These are phyloP conservation scores for Brenthis ino DNA, from an alignment of 2,888 invertebrate species.

Conservation along the genomic window DNA sequence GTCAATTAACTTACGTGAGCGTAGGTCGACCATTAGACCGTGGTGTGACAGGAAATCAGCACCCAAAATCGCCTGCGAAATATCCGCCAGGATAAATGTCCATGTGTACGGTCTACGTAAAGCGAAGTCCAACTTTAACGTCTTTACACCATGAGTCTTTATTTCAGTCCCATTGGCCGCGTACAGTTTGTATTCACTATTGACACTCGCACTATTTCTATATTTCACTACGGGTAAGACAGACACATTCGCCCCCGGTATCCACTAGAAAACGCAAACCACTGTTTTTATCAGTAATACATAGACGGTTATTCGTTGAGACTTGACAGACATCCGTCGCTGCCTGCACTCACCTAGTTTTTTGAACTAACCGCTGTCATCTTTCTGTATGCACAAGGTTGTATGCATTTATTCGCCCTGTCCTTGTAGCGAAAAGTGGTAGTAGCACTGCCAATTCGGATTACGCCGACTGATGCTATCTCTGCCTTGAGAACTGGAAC, in stretches of 20 bases:
- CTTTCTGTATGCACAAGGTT: slow-evolving; percentile 33
- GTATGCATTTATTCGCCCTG: slow-evolving; percentile 29
- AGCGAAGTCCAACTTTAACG: slow-evolving; percentile 28
- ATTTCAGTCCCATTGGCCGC: slow-evolving; percentile 41
- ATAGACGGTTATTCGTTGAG: slow-evolving; percentile 30
- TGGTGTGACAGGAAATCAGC: slow-evolving; percentile 28
- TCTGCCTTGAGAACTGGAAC: slow-evolving; percentile 20
- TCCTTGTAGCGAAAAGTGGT: slow-evolving; percentile 23
- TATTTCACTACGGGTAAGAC: slow-evolving; percentile 22
- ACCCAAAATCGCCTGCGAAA: no score
- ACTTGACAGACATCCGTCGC: slow-evolving; percentile 33
- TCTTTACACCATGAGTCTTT: slow-evolving; percentile 26
- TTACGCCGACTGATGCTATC: slow-evolving; percentile 1
- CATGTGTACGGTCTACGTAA: slow-evolving; percentile 34
- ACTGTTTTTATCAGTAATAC: slow-evolving; percentile 33
- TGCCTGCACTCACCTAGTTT: slow-evolving; percentile 34
- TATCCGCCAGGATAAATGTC: slow-evolving; percentile 33
- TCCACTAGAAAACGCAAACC: slow-evolving; percentile 30
- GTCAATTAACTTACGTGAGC: neutral
- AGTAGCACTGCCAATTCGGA: slow-evolving; percentile 24
- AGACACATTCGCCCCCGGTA: slow-evolving; percentile 31
- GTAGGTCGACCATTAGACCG: neutral
- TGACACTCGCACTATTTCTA: no score
- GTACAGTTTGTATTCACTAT: slow-evolving; percentile 31
- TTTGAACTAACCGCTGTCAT: slow-evolving; percentile 11